Conservation (phyloP, 2,888 invertebrate genomes). For the Tiliacea aurago region DNA sequence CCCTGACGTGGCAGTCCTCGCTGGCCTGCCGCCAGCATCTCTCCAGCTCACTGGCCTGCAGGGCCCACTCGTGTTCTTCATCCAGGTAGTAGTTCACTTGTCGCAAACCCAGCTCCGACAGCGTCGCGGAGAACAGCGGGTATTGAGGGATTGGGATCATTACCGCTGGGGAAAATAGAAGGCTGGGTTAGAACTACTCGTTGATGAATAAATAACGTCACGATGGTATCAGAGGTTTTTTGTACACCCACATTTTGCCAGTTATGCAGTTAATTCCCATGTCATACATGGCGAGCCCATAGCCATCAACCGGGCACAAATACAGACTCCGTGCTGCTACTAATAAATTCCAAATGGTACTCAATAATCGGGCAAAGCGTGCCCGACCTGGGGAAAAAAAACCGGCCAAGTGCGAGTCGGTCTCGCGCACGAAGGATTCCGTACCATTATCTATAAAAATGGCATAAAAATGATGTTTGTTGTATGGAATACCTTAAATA, state of each 20-base stretch:
- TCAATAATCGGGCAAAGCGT: background rate
- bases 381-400: too few relatives aligned
- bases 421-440: too few relatives aligned
- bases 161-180: conserved; percentile 91
- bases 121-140: conserved; percentile 98
- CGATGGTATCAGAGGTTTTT: background rate
- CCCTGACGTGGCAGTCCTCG: conserved; percentile 92
- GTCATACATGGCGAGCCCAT: background rate
- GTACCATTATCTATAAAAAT: too few relatives aligned
- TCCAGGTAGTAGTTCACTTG: conserved; percentile 97
- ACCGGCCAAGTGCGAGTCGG: too few relatives aligned
- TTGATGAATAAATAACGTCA: background rate
- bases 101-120: conserved; percentile 96
- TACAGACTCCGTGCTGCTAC: background rate
- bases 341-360: background rate
- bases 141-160: conserved; percentile 99
- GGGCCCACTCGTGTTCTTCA: conserved; percentile 96
- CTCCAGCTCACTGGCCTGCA: conserved; percentile 94
- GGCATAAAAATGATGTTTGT: too few relatives aligned
- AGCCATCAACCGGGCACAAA: background rate
- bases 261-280: background rate
- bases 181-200: background rate
- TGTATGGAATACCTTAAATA: too few relatives aligned
- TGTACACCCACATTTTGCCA: background rate
- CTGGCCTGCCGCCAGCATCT: conserved; percentile 92